Evolutionary conservation across 2,888 invertebrate species (phyloP).

Genomic region (Latrodectus elegans): DNA sequence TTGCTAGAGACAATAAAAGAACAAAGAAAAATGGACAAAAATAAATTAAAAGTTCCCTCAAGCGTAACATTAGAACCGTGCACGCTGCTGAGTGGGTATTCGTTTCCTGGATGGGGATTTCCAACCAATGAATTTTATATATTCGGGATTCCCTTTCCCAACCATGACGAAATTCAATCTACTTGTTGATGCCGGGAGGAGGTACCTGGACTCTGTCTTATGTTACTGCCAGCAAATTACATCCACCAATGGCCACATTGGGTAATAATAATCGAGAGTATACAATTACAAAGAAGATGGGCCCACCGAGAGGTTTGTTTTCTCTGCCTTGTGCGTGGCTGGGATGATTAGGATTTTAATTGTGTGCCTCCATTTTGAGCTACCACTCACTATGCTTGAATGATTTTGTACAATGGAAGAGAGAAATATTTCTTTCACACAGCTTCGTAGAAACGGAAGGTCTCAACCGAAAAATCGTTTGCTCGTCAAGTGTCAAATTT

Average conservation of each 20-base stretch:
- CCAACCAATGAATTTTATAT: slow-evolving; percentile 63
- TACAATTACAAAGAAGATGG: slow-evolving; percentile 33
- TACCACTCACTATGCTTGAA: slow-evolving; percentile 11
- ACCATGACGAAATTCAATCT: slow-evolving; percentile 44
- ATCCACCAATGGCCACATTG: slow-evolving; percentile 48
- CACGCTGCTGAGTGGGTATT: neutral
- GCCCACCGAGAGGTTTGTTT: neutral
- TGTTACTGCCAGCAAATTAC: slow-evolving; percentile 49
- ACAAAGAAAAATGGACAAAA: slow-evolving; percentile 24
- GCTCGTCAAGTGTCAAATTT: neutral
- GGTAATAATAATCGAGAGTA: slow-evolving; percentile 37
- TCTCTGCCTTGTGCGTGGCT: slow-evolving; percentile 29
- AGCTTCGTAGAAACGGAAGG: neutral
- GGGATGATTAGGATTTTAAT: slow-evolving; percentile 55
- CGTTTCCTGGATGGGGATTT: slow-evolving; percentile 38
- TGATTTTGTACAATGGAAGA: slow-evolving; percentile 25
- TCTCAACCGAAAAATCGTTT: slow-evolving; percentile 1
- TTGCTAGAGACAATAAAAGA: slow-evolving; percentile 6
- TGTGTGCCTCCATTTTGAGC: slow-evolving; percentile 25
- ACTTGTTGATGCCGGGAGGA: slow-evolving; percentile 62
- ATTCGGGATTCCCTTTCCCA: neutral
- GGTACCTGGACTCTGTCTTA: slow-evolving; percentile 46
- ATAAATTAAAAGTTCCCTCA: slow-evolving; percentile 38
- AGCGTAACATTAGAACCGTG: slow-evolving; percentile 43
- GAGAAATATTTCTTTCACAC: slow-evolving; percentile 7